Evolutionary conservation across 1,140 invertebrate genomes (phyloP).

Genomic region (Ylistrum balloti): DNA sequence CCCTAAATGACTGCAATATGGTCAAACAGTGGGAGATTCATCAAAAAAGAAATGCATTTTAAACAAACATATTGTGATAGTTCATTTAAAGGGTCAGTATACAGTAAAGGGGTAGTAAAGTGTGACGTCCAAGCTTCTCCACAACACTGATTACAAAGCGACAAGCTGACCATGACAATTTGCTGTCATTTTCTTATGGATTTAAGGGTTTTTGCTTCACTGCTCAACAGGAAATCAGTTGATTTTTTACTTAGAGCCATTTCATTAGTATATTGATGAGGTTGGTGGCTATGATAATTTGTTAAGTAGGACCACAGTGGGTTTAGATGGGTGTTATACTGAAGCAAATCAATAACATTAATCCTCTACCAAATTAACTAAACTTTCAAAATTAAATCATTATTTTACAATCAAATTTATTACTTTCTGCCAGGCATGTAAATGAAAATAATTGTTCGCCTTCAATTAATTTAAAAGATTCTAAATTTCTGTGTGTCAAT

Average conservation of each 20-base stretch:
- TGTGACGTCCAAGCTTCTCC: background rate
- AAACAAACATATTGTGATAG: background rate
- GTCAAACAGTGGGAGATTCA: constrained; percentile 6
- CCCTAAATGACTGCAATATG: constrained; percentile 37
- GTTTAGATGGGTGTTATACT: background rate
- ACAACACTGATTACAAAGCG: background rate
- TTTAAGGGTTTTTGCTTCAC: background rate
- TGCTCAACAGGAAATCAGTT: constrained; percentile 33
- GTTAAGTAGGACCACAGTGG: background rate
- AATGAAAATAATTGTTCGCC: background rate
- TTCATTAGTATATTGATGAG: background rate
- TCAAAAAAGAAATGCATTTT: background rate
- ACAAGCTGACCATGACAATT: background rate
- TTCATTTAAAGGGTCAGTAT: background rate
- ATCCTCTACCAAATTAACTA: background rate
- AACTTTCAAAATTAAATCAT: background rate
- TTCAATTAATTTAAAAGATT: background rate
- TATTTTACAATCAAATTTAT: background rate
- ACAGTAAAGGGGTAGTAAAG: background rate
- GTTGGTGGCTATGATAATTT: background rate
- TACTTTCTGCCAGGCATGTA: background rate
- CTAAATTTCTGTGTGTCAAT: background rate
- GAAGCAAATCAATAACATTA: background rate
- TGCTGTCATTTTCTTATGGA: background rate
- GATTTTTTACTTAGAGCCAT: background rate